Evolutionary conservation across 1,140 invertebrate genomes (phyloP).

Genomic region (Musca vetustissima): DNA sequence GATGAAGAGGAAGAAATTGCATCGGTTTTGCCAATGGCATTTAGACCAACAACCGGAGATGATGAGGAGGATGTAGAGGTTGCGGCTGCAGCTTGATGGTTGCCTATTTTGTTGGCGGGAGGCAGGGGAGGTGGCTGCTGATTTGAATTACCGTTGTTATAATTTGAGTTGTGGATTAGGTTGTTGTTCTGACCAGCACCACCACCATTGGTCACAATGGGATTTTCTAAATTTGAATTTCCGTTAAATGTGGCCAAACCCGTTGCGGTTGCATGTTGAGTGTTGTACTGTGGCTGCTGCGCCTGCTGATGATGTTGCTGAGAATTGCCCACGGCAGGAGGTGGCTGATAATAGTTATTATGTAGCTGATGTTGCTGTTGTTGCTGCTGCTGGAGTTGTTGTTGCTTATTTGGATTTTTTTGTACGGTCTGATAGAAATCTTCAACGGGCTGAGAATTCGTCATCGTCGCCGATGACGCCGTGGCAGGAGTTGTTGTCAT

Average conservation of each 20-base stretch:
- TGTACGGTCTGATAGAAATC: conserved; percentile 35
- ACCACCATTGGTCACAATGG: conserved; percentile 43
- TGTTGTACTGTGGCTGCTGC: not conserved
- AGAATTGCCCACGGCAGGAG: conserved; percentile 36
- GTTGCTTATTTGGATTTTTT: conserved; percentile 42
- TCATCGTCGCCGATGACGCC: conserved; percentile 27
- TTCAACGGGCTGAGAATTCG: not conserved
- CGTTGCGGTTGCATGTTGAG: conserved; percentile 25
- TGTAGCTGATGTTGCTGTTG: conserved; percentile 35
- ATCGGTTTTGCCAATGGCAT: conserved; percentile 16
- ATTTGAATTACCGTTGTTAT: conserved; percentile 29
- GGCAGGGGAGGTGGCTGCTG: not conserved
- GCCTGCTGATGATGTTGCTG: conserved; percentile 31
- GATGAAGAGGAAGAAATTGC: not conserved
- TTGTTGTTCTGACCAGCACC: conserved; percentile 39
- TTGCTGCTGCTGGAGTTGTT: conserved; percentile 46
- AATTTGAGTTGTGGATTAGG: conserved; percentile 8
- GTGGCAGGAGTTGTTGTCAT: not conserved
- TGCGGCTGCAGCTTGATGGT: no score
- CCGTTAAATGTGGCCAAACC: conserved; percentile 47
- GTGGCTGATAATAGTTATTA: conserved; percentile 34
- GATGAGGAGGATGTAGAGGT: no score
- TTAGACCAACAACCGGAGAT: not conserved
- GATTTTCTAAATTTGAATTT: conserved; percentile 54
- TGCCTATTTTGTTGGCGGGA: no score